Conservation (phyloP, 2,888 invertebrate species). For the Brenthis daphne region DNA sequence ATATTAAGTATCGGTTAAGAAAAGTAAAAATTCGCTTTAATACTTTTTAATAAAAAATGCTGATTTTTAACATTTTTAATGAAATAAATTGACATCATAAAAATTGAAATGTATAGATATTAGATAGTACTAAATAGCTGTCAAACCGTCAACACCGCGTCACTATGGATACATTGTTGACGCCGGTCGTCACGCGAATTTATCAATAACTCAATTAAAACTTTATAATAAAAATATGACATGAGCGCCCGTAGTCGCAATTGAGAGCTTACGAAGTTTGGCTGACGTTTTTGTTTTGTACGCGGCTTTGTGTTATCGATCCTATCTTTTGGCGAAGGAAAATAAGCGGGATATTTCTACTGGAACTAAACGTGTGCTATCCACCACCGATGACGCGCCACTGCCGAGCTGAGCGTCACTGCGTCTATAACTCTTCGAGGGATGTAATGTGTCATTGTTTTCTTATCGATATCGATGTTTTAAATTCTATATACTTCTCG, state of each 20-base stretch:
- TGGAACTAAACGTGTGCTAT: slow-evolving; percentile 49
- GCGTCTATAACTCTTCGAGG: slow-evolving; percentile 66
- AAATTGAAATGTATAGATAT: slow-evolving; percentile 35
- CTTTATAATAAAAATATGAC: slow-evolving; percentile 47
- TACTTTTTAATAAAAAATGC: slow-evolving; percentile 50
- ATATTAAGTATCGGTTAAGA: slow-evolving; percentile 44
- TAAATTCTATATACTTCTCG: not conserved
- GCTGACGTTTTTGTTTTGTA: slow-evolving; percentile 37
- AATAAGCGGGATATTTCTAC: slow-evolving; percentile 38
- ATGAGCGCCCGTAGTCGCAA: slow-evolving; percentile 19
- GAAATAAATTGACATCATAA: slow-evolving; percentile 42
- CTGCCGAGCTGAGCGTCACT: slow-evolving; percentile 60
- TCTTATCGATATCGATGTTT: slow-evolving; percentile 28
- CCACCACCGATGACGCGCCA: slow-evolving; percentile 64
- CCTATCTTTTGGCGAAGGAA: slow-evolving; percentile 39
- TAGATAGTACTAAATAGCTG: slow-evolving; percentile 49
- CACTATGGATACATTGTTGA: slow-evolving; percentile 81
- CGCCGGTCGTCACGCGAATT: slow-evolving; percentile 62
- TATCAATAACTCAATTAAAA: slow-evolving; percentile 55
- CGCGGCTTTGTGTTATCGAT: slow-evolving; percentile 47
- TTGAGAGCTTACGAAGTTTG: slow-evolving; percentile 30
- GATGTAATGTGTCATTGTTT: slow-evolving; percentile 48
- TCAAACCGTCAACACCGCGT: slow-evolving; percentile 74
- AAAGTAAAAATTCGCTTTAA: slow-evolving; percentile 60
- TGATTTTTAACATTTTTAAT: slow-evolving; percentile 53